Conservation (phyloP, 2,797 vertebrate genomes). For the Parambassis ranga region DNA sequence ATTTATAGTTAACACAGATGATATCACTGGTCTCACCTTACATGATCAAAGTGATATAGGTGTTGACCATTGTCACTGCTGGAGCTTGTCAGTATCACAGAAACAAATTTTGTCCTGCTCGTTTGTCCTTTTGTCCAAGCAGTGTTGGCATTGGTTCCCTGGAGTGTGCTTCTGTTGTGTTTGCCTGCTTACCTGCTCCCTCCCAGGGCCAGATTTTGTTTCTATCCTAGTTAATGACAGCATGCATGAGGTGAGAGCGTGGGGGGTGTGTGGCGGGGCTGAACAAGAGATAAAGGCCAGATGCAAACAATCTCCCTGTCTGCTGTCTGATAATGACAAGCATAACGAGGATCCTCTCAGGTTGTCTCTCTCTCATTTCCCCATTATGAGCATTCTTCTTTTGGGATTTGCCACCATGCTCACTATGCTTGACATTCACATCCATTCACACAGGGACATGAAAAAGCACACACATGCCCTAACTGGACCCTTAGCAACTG, state of each 20-base stretch:
- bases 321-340: constrained; percentile 66
- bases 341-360: constrained; percentile 68
- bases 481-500: constrained; percentile 62
- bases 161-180: constrained; percentile 33
- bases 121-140: constrained; percentile 43
- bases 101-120: constrained; percentile 9
- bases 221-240: constrained; percentile 58
- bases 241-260: constrained; percentile 40
- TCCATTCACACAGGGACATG: constrained; percentile 42
- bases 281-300: constrained; percentile 62
- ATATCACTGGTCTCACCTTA: not conserved
- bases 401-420: constrained; percentile 57
- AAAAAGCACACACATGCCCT: constrained; percentile 11
- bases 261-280: constrained; percentile 27
- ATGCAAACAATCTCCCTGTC: constrained; percentile 53
- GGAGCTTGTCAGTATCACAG: not conserved
- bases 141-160: constrained; percentile 21
- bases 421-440: constrained; percentile 66
- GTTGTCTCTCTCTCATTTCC: constrained; percentile 67
- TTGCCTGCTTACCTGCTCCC: constrained; percentile 49
- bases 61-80: not conserved
- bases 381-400: constrained; percentile 73
- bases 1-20: constrained; percentile 4
- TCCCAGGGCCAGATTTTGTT: constrained; percentile 14
- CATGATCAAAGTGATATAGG: not conserved